Evolutionary conservation across 2,113 vertebrate species (phyloP), one percentile per base, ranked within the genome.

Genomic region (Xyrauchen texanus): DNA sequence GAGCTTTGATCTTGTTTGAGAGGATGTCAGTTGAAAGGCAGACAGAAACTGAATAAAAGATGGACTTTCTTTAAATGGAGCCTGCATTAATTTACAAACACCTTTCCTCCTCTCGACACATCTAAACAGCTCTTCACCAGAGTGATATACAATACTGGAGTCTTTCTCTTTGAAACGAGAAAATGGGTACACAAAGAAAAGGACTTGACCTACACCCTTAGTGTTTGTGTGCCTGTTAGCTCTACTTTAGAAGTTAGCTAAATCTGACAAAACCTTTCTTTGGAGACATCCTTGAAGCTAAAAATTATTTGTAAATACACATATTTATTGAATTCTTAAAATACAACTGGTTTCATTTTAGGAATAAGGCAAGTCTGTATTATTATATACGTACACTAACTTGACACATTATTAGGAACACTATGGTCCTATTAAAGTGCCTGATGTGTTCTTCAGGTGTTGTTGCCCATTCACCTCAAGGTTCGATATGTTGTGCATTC

Each of bases 41-140:
- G 34, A 64, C 67, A 52, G 80, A 73, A 76, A 51, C 80, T 85
- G 77, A 85, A 85, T 82, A 80, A 80, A 82, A 82, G 63, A 85
- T 85, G 72, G 68, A 11, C 69, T 67, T 58, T 53, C 61, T 80
- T 61, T 63, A 79, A 81, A 67, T 53, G 16, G 44, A 21, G 7
- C 68, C 34, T 7, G 53, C 61, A 71, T 72, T 46, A 5, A 55
- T 12, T 57, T 79, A 21, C 76, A 58, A 81, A 58, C 21, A 46
- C 68, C 57, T 0, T 7, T 49, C 45, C 66, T 49, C 45, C 66
- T 58, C 67, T 66, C 55, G 0, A 45, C 11, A 34, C 34, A 49
- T 55, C 16, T 52, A 6, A 12, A 63, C 45, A 10, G 61, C 9
- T 6, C 46, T 60, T 53, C 57, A 34, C 16, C 57, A 60, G 42